Evolutionary conservation across 2,113 vertebrate genomes (phyloP).

Genomic region (Corapipo altera): DNA sequence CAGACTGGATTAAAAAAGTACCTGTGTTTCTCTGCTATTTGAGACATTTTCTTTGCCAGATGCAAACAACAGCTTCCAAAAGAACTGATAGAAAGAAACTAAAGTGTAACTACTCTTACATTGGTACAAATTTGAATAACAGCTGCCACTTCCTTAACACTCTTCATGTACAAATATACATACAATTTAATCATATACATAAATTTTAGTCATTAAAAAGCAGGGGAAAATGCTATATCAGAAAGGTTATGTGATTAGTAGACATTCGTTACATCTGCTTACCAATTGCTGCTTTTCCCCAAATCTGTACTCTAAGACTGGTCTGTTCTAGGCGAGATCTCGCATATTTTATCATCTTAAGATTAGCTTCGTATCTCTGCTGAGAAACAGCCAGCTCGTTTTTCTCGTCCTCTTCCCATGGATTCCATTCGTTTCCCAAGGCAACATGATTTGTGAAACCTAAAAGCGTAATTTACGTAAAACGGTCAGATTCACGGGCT

Average conservation of each 20-base stretch:
- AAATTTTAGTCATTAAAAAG: neutral
- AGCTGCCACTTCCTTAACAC: neutral
- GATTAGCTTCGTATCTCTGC: conserved; percentile 77
- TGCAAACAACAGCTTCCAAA: neutral
- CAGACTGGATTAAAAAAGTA: neutral
- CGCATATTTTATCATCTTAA: conserved; percentile 75
- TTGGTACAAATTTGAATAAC: neutral
- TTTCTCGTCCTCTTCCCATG: conserved; percentile 91
- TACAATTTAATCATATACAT: neutral
- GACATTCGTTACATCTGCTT: conserved; percentile 27
- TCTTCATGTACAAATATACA: neutral
- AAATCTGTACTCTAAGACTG: conserved; percentile 87
- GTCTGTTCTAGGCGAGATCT: conserved; percentile 75
- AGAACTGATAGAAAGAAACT: neutral
- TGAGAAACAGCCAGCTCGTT: conserved; percentile 75
- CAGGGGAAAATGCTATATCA: neutral
- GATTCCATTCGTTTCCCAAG: conserved; percentile 86
- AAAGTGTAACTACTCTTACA: neutral
- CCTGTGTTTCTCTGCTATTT: neutral
- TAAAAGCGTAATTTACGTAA: neutral
- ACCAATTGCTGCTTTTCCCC: conserved; percentile 98
- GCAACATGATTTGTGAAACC: conserved; percentile 43
- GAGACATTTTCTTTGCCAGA: neutral
- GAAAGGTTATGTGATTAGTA: neutral
- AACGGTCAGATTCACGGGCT: too few species aligned